Evolutionary conservation across 2,888 invertebrate species (phyloP).

Genomic region (Pecten maximus): DNA sequence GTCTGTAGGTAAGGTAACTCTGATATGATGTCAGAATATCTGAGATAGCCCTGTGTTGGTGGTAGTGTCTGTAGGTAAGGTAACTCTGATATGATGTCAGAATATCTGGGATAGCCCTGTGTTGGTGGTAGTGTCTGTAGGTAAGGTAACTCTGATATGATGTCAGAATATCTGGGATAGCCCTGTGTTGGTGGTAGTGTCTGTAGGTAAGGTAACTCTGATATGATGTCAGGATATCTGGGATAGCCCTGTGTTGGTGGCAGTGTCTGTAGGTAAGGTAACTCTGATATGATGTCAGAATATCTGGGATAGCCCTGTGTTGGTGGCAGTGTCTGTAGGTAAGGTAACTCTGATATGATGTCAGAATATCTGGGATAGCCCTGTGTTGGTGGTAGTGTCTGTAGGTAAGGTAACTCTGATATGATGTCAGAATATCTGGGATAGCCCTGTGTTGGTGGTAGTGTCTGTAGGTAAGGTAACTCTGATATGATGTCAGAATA

Average conservation of each 20-base stretch:
- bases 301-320: neutral
- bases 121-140: neutral
- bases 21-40: neutral
- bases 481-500: neutral
- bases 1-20: too few species aligned
- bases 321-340: neutral
- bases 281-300: neutral
- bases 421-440: neutral
- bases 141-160: neutral
- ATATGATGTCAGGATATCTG: neutral
- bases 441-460: neutral
- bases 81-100: neutral
- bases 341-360: neutral
- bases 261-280: too few species aligned
- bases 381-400: neutral
- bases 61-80: too few species aligned
- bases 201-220: too few species aligned
- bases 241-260: neutral
- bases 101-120: neutral
- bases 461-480: too few species aligned
- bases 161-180: neutral
- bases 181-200: neutral
- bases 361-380: neutral
- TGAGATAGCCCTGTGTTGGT: neutral
- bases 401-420: neutral